Evolutionary conservation across 1,140 invertebrate species (phyloP).

Genomic region (Drosophila teissieri): DNA sequence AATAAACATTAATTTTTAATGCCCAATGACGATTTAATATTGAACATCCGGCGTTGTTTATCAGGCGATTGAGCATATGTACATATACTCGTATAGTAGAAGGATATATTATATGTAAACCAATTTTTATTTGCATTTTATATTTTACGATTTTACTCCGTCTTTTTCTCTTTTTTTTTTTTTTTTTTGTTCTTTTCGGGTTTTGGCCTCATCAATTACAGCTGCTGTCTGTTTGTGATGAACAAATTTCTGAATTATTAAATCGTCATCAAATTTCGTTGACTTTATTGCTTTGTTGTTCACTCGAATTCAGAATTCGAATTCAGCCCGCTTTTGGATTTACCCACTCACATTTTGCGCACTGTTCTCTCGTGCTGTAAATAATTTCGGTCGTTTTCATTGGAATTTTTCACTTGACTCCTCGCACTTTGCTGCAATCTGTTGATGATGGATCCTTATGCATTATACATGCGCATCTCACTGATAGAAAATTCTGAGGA

Average conservation of each 20-base stretch:
- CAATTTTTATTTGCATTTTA: slow-evolving; percentile 42
- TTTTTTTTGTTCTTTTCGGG: slow-evolving; percentile 24
- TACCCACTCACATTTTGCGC: neutral
- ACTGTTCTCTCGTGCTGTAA: slow-evolving; percentile 19
- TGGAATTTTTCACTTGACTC: slow-evolving; percentile 45
- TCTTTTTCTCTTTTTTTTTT: slow-evolving; percentile 17
- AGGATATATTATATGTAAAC: slow-evolving; percentile 33
- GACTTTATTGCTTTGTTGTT: slow-evolving; percentile 55
- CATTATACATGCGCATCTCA: slow-evolving; percentile 39
- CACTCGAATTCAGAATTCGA: slow-evolving; percentile 20
- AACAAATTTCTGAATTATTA: slow-evolving; percentile 68
- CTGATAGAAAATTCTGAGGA: slow-evolving; percentile 46
- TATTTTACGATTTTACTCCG: slow-evolving; percentile 40
- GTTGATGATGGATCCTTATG: slow-evolving; percentile 49
- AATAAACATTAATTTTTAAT: slow-evolving; percentile 75
- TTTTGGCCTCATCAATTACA: slow-evolving; percentile 64
- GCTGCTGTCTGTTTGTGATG: slow-evolving; percentile 68
- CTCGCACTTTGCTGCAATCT: slow-evolving; percentile 40
- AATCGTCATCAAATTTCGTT: slow-evolving; percentile 57
- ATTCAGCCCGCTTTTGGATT: slow-evolving; percentile 11
- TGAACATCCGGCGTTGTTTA: slow-evolving; percentile 55
- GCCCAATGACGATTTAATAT: slow-evolving; percentile 54
- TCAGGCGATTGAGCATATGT: slow-evolving; percentile 16
- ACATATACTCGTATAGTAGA: slow-evolving; percentile 5
- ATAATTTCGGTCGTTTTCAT: slow-evolving; percentile 43